Base-by-base conservation (phyloP, 2,888 invertebrate genomes). In the Drosophila fulvimacula region DNA sequence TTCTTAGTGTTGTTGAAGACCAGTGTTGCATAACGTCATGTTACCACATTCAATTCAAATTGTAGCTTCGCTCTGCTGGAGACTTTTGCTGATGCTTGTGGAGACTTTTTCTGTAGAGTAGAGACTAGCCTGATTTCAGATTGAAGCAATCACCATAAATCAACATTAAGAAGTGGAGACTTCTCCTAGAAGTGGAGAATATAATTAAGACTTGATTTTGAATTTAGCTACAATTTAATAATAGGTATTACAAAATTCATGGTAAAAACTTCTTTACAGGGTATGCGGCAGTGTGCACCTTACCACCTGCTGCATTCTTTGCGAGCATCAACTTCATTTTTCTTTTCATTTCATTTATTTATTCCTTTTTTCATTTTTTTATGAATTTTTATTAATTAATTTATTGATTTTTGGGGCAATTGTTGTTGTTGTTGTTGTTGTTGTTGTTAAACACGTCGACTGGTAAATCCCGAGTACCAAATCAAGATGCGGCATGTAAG, bases 401-500 rank as follows among this genome's bases (percentile, higher is more conserved):
- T 86, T 86, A 79, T 86, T 82, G 82, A 76, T 74, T 76, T 84
- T 82, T 68, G 49, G 57, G 55, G 72, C 76, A 83, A 82, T 78
- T 85, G 82, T 83, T 81, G 76, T 61, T 74, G 44, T 24, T 21
- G 77, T 83, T 80, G 75, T 58, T 74, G 46, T 27, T 27, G 27
- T 27, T 27, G 27, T 27, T 27, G 46, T 57, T 74, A 66, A 62
- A 66, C 68, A 52, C 69, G 49, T 65, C 55, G 73, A 67, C 60
- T 75, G 81, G 83, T 81, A 81, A 83, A 64, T 81, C 81, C 81
- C 81, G 76, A 63, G 30, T 39, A 38, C 53, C 63, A 65, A 64
- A 71, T 63, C 49, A 56, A 76, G 64, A 68, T 44, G 51, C 49
- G 41, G 49, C 59, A 61, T 73, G 64, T 73, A 67, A 67, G 58